These are phyloP conservation scores for Dinothrombium tinctorium DNA, from an alignment of 1,140 invertebrate genomes.

Conservation along the genomic window DNA sequence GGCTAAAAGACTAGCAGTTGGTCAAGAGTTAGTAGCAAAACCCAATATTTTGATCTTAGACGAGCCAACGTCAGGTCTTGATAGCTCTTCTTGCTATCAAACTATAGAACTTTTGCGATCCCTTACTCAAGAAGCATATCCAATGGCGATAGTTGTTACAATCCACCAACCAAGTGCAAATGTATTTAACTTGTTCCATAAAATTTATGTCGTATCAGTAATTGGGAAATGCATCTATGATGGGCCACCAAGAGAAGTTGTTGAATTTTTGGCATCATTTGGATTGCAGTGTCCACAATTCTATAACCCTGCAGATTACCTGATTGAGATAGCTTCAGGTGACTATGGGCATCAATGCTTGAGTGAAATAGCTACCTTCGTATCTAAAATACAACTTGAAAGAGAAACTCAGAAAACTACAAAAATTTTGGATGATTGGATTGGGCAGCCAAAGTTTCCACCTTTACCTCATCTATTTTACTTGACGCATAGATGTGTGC, in stretches of 20 bases:
- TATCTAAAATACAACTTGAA: too few species aligned
- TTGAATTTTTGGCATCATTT: constrained; percentile 2
- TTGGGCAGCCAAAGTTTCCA: too few species aligned
- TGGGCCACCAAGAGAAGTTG: constrained; percentile 28
- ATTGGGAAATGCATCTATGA: constrained; percentile 20
- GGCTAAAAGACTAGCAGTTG: constrained; percentile 69
- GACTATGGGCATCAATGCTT: constrained; percentile 5
- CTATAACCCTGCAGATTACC: constrained; percentile 86
- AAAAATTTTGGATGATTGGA: too few species aligned
- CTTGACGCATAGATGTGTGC: too few species aligned
- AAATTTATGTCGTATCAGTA: constrained; percentile 4
- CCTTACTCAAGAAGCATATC: constrained; percentile 41
- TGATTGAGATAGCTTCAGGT: constrained; percentile 10
- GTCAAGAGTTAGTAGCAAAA: constrained; percentile 75
- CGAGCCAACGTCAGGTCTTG: constrained; percentile 49
- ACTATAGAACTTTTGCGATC: constrained; percentile 47
- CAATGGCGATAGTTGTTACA: constrained; percentile 52
- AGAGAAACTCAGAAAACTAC: too few species aligned
- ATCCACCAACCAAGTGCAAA: constrained; percentile 20
- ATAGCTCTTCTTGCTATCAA: constrained; percentile 31
- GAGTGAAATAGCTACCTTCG: constrained; percentile 4
- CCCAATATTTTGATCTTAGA: constrained; percentile 91
- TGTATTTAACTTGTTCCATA: constrained; percentile 4
- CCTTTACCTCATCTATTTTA: too few species aligned
- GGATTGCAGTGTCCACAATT: constrained; percentile 68